phyloP scores from a whole-genome alignment of 2,888 invertebrate genomes.

The Conchocele bisecta region DNA sequence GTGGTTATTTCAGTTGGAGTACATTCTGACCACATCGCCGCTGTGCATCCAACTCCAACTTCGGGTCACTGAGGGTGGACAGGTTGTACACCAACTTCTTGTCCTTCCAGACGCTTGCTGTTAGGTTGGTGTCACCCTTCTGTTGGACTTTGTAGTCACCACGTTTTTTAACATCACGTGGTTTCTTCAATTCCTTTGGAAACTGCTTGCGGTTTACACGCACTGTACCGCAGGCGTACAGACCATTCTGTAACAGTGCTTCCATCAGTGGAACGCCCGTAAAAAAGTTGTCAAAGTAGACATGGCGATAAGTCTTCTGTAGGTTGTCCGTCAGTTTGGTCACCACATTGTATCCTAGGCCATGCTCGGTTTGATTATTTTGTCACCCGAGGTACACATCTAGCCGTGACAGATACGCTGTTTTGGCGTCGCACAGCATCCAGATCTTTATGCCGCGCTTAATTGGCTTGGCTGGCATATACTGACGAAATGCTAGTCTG shows the following conservation, averaged over 20 bases:
- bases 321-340: slow-evolving; percentile 21
- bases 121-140: not conserved
- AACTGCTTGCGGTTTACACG: slow-evolving; percentile 23
- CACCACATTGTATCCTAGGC: slow-evolving; percentile 36
- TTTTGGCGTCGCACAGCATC: no score
- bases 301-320: not conserved
- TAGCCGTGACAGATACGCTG: no score
- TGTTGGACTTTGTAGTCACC: slow-evolving; percentile 26
- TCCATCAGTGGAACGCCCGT: slow-evolving; percentile 19
- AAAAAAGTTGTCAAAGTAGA: no score
- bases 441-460: no score
- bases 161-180: slow-evolving; percentile 12
- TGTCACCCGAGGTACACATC: slow-evolving; percentile 24
- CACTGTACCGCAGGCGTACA: slow-evolving; percentile 43
- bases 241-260: slow-evolving; percentile 3
- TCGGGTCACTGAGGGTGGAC: slow-evolving; percentile 41
- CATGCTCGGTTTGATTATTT: no score
- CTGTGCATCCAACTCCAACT: not conserved
- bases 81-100: slow-evolving; percentile 23
- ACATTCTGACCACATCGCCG: no score
- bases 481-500: no score
- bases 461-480: no score
- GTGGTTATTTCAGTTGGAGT: slow-evolving; percentile 31
- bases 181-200: slow-evolving; percentile 41
- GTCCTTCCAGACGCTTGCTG: no score